Conservation (phyloP, 2,888 invertebrate species). For the Pelosia muscerda region DNA sequence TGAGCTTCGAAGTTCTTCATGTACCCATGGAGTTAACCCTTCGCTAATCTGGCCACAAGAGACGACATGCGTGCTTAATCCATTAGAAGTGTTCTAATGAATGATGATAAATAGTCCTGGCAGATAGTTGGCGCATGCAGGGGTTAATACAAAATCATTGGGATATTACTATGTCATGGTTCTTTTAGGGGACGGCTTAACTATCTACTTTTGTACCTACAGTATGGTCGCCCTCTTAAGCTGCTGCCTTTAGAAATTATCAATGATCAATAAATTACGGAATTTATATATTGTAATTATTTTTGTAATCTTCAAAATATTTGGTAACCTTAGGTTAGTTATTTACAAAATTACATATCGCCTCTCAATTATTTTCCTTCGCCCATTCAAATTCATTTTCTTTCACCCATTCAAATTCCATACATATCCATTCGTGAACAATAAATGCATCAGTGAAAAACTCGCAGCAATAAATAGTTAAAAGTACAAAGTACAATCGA, state of each 20-base stretch:
- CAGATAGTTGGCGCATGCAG: slow-evolving; percentile 44
- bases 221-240: too few species aligned
- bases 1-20: slow-evolving; percentile 46
- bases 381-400: slow-evolving; percentile 28
- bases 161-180: slow-evolving; percentile 8
- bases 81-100: slow-evolving; percentile 69
- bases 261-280: too few species aligned
- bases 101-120: slow-evolving; percentile 82
- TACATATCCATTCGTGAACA: slow-evolving; percentile 39
- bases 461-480: slow-evolving; percentile 62
- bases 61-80: slow-evolving; percentile 62
- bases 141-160: slow-evolving; percentile 35
- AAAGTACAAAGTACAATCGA: slow-evolving; percentile 59
- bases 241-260: too few species aligned
- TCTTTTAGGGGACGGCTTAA: slow-evolving; percentile 4
- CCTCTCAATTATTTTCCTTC: too few species aligned
- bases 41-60: slow-evolving; percentile 73
- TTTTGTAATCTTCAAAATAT: too few species aligned
- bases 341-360: too few species aligned
- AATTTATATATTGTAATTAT: too few species aligned
- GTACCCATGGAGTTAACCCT: slow-evolving; percentile 72
- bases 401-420: slow-evolving; percentile 34
- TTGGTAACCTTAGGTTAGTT: too few species aligned
- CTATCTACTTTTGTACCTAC: too few species aligned
- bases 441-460: slow-evolving; percentile 63